Conservation (phyloP, 2,888 invertebrate species). For the Dicycla oo region DNA sequence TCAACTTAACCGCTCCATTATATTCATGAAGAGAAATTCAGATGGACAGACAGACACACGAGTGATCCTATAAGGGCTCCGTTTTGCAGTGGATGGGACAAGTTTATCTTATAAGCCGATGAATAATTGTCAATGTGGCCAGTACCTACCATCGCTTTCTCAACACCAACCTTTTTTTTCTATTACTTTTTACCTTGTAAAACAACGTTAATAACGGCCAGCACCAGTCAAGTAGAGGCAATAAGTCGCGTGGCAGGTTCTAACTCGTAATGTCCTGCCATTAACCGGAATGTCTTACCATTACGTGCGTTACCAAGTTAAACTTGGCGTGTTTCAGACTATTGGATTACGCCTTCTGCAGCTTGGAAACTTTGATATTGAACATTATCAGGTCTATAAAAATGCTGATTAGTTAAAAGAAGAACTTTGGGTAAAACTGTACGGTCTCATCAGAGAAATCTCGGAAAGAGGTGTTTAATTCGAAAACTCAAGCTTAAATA, state of each 20-base stretch:
- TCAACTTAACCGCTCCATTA: too few relatives aligned
- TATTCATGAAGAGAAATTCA: too few relatives aligned
- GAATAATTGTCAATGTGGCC: background rate
- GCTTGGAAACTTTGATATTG: slow-evolving; percentile 9
- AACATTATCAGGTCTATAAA: slow-evolving; percentile 4
- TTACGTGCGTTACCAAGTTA: slow-evolving; percentile 25
- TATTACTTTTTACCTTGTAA: background rate
- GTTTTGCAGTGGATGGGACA: background rate
- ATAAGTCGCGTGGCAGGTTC: slow-evolving; percentile 30
- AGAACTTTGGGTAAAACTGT: background rate
- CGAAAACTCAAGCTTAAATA: background rate
- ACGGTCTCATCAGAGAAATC: background rate
- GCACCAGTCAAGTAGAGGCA: background rate
- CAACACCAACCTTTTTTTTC: background rate
- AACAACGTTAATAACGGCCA: slow-evolving; percentile 5
- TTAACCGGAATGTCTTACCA: slow-evolving; percentile 39
- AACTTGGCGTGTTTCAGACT: slow-evolving; percentile 19
- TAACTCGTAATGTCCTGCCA: slow-evolving; percentile 46
- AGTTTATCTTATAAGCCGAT: background rate
- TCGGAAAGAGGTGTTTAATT: background rate
- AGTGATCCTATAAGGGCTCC: too few relatives aligned
- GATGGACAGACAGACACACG: too few relatives aligned
- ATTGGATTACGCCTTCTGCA: slow-evolving; percentile 31
- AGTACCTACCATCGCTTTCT: background rate
- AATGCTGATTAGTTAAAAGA: slow-evolving; percentile 1